Percentiles rank a stretch among this genome's conserved stretches.
These are phyloP conservation scores for Junonia oenone DNA, from an alignment of 2,888 invertebrate species.

Conservation along the genomic window DNA sequence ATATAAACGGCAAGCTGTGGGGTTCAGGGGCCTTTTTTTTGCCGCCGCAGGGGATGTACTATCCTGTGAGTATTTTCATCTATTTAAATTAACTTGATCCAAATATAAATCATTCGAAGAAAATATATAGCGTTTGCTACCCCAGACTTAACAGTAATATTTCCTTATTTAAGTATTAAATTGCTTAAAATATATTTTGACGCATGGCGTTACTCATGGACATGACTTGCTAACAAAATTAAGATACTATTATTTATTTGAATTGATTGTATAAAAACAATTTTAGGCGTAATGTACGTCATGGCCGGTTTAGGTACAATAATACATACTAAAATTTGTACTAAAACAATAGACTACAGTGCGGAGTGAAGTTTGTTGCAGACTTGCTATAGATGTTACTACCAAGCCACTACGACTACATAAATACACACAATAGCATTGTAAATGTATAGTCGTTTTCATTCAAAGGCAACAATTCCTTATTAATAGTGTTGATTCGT, in stretches of 20 bases:
- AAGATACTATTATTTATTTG: background rate
- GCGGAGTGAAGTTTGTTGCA: slow-evolving; percentile 22
- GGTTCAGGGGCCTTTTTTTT: slow-evolving; percentile 97
- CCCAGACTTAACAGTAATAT: background rate
- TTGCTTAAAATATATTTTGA: slow-evolving; percentile 1
- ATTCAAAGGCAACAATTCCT: background rate
- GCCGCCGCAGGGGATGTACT: slow-evolving; percentile 98
- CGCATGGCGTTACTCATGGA: background rate
- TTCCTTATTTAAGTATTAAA: background rate
- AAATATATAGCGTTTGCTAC: background rate
- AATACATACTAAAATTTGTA: background rate
- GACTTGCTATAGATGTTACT: background rate
- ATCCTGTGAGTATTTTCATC: slow-evolving; percentile 88
- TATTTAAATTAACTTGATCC: slow-evolving; percentile 13
- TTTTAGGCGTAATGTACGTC: background rate
- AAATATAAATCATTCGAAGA: background rate
- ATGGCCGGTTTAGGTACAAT: background rate
- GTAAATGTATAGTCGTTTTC: background rate
- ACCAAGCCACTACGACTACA: slow-evolving; percentile 12
- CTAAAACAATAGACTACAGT: slow-evolving; percentile 13
- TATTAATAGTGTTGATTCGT: background rate
- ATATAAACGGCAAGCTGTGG: slow-evolving; percentile 96
- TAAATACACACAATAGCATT: slow-evolving; percentile 2
- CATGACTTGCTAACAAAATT: background rate
- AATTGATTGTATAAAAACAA: background rate